These are phyloP conservation scores for Lottia scabra DNA, from an alignment of 2,888 invertebrate species.

Conservation along the genomic window DNA sequence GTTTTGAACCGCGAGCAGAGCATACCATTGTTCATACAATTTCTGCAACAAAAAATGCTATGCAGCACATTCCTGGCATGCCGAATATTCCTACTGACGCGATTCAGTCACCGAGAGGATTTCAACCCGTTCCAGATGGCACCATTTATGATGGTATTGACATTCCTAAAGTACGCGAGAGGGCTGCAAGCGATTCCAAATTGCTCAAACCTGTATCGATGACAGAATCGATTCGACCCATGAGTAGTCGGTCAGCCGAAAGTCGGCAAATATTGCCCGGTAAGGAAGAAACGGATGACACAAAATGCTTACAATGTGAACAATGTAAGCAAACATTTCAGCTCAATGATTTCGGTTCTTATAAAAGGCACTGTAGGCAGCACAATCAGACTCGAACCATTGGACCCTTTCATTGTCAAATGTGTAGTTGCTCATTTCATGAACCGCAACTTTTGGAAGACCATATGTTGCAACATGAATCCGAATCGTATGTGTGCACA, in stretches of 20 bases:
- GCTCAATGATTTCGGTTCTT: conserved; percentile 63
- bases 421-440: conserved; percentile 43
- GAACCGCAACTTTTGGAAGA: conserved; percentile 42
- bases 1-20: conserved; percentile 63
- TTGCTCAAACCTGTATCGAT: background rate
- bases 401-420: conserved; percentile 46
- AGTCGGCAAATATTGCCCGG: conserved; percentile 2
- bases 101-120: background rate
- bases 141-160: background rate
- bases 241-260: conserved; percentile 8
- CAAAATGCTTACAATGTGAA: conserved; percentile 54
- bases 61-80: conserved; percentile 32
- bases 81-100: background rate
- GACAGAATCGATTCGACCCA: background rate
- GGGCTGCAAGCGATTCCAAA: conserved; percentile 5
- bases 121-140: conserved; percentile 3
- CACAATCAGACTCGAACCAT: conserved; percentile 45
- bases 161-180: conserved; percentile 1
- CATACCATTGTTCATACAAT: conserved; percentile 65
- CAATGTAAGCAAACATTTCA: conserved; percentile 60
- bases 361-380: conserved; percentile 60
- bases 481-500: conserved; percentile 27
- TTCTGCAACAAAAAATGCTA: conserved; percentile 59
- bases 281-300: conserved; percentile 33
- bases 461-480: conserved; percentile 32